Evolutionary conservation across 2,888 invertebrate genomes (phyloP).

Genomic region (Cylindroiulus punctatus): DNA sequence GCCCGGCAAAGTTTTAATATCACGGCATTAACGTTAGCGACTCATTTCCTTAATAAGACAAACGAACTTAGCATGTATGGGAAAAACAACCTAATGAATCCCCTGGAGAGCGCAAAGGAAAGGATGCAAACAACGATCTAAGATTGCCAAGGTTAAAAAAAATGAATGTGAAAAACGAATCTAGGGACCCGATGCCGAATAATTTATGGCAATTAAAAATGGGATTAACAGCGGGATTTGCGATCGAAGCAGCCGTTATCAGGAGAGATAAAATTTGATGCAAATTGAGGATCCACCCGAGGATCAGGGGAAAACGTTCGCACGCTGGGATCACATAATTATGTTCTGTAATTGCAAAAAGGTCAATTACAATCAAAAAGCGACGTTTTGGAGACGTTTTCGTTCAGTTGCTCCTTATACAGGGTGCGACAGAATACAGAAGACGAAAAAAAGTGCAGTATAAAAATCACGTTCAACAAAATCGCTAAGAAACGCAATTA

Average conservation of each 20-base stretch:
- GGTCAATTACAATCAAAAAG: neutral
- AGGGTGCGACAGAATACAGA: no score
- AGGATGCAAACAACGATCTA: neutral
- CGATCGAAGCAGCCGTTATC: neutral
- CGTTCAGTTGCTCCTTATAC: neutral
- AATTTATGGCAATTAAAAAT: conserved; percentile 10
- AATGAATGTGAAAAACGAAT: neutral
- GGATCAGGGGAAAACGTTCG: neutral
- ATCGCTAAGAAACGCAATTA: no score
- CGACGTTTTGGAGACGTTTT: neutral
- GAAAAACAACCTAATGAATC: conserved; percentile 8
- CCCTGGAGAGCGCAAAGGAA: neutral
- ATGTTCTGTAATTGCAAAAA: neutral
- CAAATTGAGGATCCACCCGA: neutral
- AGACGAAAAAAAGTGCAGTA: no score
- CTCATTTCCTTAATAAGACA: neutral
- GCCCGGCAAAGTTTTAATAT: neutral
- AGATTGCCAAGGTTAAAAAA: neutral
- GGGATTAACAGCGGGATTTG: neutral
- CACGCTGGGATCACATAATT: neutral
- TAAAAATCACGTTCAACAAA: no score
- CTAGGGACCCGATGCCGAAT: neutral
- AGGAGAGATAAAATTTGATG: neutral
- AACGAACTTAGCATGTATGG: neutral
- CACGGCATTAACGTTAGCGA: neutral